Percentiles rank a stretch among this genome's conserved stretches.
These are phyloP conservation scores for Taxidea taxus DNA, from an alignment of 2,113 vertebrate genomes.

Conservation along the genomic window DNA sequence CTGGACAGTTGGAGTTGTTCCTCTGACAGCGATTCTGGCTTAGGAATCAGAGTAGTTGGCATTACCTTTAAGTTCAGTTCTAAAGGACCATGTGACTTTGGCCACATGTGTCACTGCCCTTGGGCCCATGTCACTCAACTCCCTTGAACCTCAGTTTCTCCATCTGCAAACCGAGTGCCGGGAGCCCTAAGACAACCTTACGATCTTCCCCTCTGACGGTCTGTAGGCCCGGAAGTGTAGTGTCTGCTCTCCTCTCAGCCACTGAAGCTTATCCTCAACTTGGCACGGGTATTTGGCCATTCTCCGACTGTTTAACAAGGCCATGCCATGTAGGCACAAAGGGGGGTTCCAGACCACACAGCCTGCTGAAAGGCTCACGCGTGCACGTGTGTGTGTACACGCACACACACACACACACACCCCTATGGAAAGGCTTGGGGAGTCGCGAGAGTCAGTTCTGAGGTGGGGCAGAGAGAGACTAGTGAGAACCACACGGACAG, in stretches of 20 bases:
- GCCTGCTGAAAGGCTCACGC: not conserved
- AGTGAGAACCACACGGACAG: not conserved
- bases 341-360: not conserved
- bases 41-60: not conserved
- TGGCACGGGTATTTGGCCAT: not conserved
- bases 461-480: not conserved
- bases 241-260: not conserved
- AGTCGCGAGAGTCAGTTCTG: not conserved
- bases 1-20: not conserved
- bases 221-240: accelerated
- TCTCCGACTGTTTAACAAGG: not conserved
- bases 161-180: not conserved
- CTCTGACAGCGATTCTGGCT: not conserved
- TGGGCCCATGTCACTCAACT: not conserved
- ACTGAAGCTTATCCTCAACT: not conserved
- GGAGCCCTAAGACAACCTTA: no score
- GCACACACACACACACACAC: not conserved
- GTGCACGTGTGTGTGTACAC: accelerated
- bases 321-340: not conserved
- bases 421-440: not conserved
- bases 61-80: not conserved
- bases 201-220: not conserved
- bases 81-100: not conserved
- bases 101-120: not conserved
- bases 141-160: not conserved